These are phyloP conservation scores for Tokudaia tokunoshimensis DNA, from an alignment of 2,797 vertebrate species.

Conservation along the genomic window DNA sequence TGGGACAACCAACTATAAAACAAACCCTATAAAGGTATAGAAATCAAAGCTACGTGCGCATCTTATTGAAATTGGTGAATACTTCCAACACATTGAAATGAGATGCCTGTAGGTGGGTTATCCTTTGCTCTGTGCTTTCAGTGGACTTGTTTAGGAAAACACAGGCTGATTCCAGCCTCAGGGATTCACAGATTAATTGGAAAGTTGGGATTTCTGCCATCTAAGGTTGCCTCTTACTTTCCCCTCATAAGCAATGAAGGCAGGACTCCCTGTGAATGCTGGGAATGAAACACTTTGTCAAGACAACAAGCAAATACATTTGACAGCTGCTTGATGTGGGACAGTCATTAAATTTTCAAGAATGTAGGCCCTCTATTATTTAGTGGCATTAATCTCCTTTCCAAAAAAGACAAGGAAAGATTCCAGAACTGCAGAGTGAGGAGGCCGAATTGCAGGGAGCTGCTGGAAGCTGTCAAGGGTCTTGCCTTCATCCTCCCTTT, in stretches of 20 bases:
- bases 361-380: slow-evolving; percentile 85
- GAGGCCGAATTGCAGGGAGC: background rate
- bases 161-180: slow-evolving; percentile 15
- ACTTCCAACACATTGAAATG: slow-evolving; percentile 5
- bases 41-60: background rate
- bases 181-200: slow-evolving; percentile 70
- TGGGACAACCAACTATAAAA: background rate
- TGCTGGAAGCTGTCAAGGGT: background rate
- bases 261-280: slow-evolving; percentile 74
- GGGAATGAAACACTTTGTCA: slow-evolving; percentile 74
- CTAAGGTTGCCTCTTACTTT: slow-evolving; percentile 44
- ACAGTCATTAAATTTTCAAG: slow-evolving; percentile 87
- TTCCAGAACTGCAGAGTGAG: slow-evolving; percentile 39
- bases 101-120: background rate
- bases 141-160: slow-evolving; percentile 18
- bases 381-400: slow-evolving; percentile 81
- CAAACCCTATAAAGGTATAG: background rate
- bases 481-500: background rate
- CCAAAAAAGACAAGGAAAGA: slow-evolving; percentile 28
- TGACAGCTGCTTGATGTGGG: slow-evolving; percentile 86
- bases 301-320: slow-evolving; percentile 84
- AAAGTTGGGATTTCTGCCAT: slow-evolving; percentile 70
- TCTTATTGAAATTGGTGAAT: slow-evolving; percentile 21
- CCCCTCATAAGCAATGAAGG: slow-evolving; percentile 64
- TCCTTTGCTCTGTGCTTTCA: slow-evolving; percentile 34